Evolutionary conservation across 2,888 invertebrate genomes (phyloP), one percentile per base, ranked within the genome.

Genomic region (Serripes groenlandicus): DNA sequence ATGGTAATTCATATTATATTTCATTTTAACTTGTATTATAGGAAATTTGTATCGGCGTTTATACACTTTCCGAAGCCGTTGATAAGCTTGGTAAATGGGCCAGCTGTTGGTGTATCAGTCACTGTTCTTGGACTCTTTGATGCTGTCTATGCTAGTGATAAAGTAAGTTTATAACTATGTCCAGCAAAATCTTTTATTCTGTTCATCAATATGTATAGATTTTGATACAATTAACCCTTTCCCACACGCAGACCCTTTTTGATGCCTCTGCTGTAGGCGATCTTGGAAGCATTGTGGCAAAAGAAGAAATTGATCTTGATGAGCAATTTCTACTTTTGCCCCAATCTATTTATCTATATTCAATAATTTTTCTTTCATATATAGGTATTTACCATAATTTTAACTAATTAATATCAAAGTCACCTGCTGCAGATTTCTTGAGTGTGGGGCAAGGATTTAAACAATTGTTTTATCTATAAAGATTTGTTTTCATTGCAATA

Each of bases 1-100:
- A n/a, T n/a, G n/a, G n/a, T n/a, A n/a, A n/a, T 49, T 49, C 21
- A 49, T 5, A 49, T 35, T 1, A 23, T 66, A 2, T 66, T 23
- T 32, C 56, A 37, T 56, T 15, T 74, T 75, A 32, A 70, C 81
- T 49, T 58, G 60, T 49, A 32, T 92, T 95, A 95, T 78, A 96
- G 96, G 90, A 95, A 96, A 7, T 97, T 97, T 95, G 96, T 98
- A 1, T 95, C 96, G 79, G 96, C 97, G 0, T 97, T 98, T 89
- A 97, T 98, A 86, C 96, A 96, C 88, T 98, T 97, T 94, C 97
- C 98, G 0, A 99, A 99, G 95, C 95, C 98, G 49, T 94, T 99
- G 60, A 96, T 99, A 85, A 97, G 97, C 21, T 95, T 98, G 78
- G 97, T 99, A 0, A 99, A 99, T 96, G 99, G 99, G 1, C 98